phyloP scores from a whole-genome alignment of 2,888 invertebrate genomes.

The Ferrisia virgata region DNA sequence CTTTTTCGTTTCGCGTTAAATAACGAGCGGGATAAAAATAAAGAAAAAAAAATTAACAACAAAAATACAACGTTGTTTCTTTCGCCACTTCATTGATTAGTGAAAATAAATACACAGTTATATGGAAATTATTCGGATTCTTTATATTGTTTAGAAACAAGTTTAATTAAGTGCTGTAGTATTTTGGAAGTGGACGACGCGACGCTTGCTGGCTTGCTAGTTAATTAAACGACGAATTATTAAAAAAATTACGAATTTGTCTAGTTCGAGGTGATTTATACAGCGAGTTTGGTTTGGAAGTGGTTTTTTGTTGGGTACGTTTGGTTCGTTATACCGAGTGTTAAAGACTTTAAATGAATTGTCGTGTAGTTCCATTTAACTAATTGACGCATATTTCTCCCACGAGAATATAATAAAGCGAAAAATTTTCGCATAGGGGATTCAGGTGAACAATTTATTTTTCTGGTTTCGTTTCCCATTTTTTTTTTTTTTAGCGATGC shows the following conservation, averaged over 20 bases:
- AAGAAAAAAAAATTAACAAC: background rate
- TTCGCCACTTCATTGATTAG: background rate
- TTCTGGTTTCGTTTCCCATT: background rate
- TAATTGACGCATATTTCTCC: conserved; percentile 9
- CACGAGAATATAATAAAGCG: background rate
- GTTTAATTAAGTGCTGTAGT: background rate
- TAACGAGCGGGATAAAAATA: background rate
- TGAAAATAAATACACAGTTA: too few relatives aligned
- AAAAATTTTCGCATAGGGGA: background rate
- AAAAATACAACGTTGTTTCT: background rate
- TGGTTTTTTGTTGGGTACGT: too few relatives aligned
- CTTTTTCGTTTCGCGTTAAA: background rate
- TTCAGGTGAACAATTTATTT: background rate
- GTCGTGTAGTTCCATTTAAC: background rate
- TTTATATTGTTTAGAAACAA: background rate
- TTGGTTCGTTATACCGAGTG: background rate
- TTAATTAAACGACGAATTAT: background rate
- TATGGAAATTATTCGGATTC: background rate
- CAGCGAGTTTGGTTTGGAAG: background rate
- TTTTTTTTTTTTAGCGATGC: too few relatives aligned
- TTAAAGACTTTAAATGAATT: background rate
- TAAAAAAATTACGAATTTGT: background rate
- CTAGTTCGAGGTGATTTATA: background rate
- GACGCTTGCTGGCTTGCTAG: background rate
- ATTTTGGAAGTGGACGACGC: background rate